Percentiles rank a stretch among this genome's conserved stretches.
Evolutionary conservation across 2,888 invertebrate genomes (phyloP).

Genomic region (Sphaerophoria rueppellii): DNA sequence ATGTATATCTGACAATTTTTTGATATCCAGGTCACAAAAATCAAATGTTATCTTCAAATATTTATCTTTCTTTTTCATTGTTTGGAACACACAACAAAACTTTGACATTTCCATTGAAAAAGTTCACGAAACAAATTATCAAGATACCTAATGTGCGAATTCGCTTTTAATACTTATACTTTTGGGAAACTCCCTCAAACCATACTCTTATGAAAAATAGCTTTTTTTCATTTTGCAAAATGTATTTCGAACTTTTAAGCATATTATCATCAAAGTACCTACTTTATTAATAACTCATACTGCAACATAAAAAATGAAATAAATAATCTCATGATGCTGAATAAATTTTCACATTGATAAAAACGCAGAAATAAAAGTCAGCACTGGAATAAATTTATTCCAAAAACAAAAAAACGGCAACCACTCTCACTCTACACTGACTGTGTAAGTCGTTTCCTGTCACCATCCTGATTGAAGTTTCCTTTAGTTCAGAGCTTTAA

Average conservation of each 20-base stretch:
- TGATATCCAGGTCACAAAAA: too few relatives aligned
- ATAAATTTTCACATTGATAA: conserved; percentile 28
- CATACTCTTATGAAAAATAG: not conserved
- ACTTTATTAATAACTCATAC: conserved; percentile 17
- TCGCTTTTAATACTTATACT: too few relatives aligned
- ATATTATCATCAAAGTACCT: conserved; percentile 17
- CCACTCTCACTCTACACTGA: not conserved
- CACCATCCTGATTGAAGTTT: too few relatives aligned
- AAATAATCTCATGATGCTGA: conserved; percentile 14
- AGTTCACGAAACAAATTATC: not conserved
- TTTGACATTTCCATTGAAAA: not conserved
- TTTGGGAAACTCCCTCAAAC: too few relatives aligned
- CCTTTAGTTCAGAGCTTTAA: too few relatives aligned
- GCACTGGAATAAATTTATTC: conserved; percentile 15
- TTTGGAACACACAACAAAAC: not conserved
- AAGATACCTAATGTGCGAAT: not conserved
- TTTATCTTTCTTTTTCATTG: not conserved
- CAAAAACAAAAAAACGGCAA: conserved; percentile 4
- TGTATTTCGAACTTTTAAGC: not conserved
- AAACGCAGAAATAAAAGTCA: not conserved
- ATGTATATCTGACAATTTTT: too few relatives aligned
- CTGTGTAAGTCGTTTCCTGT: too few relatives aligned
- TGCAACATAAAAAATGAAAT: not conserved
- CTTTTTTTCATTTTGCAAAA: not conserved
- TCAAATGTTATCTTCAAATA: not conserved